Conservation (phyloP, 2,888 invertebrate genomes). For the Spilosoma lubricipeda region DNA sequence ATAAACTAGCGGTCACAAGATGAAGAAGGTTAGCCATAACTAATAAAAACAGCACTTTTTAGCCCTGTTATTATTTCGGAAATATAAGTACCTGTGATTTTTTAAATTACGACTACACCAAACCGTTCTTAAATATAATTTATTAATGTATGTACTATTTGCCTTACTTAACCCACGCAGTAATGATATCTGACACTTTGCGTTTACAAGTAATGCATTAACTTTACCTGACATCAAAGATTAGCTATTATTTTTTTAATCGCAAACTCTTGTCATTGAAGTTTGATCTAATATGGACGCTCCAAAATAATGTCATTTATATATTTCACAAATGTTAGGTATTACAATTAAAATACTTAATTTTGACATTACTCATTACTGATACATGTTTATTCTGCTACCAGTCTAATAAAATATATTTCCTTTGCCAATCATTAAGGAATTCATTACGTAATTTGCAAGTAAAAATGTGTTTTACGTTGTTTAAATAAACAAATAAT, state of each 20-base stretch:
- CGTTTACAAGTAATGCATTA: background rate
- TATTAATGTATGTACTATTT: background rate
- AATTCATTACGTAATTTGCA: background rate
- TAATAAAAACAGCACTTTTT: background rate
- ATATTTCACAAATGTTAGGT: background rate
- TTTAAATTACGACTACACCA: background rate
- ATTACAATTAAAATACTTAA: background rate
- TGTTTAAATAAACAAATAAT: no score
- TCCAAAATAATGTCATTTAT: background rate
- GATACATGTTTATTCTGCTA: no score
- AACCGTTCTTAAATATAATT: background rate
- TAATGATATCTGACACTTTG: background rate
- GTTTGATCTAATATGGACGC: background rate
- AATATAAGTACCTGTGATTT: background rate
- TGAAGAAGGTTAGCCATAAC: background rate
- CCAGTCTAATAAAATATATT: background rate
- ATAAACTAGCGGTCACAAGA: background rate
- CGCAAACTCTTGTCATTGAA: background rate
- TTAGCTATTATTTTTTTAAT: background rate
- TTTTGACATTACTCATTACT: background rate
- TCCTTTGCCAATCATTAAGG: background rate
- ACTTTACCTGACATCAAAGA: background rate
- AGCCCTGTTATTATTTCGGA: background rate
- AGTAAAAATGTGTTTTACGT: no score
- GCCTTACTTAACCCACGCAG: background rate